Evolutionary conservation across 1,140 invertebrate species (phyloP), one percentile per base, ranked within the genome.

Genomic region (Monomorium pharaonis): DNA sequence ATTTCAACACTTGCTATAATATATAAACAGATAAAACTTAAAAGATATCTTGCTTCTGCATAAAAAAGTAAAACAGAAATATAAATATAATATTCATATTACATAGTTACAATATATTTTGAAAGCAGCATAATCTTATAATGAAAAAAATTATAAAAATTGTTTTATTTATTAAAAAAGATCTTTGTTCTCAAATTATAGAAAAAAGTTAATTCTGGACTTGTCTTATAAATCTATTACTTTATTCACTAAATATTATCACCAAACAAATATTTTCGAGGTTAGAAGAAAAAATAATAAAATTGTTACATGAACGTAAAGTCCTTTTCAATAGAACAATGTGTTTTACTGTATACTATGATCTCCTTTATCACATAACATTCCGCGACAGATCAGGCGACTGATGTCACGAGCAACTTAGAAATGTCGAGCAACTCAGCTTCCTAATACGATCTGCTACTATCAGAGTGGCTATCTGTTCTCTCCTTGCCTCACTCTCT

Each of bases 401-500:
- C 9, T 47, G 33, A 58, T 42, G 67, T 60, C 65, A 30, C n/a
- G 27, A 58, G 54, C 44, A 27, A 49, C 65, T 77, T 88, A 74
- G 56, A 88, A 85, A 74, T 18, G 81, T 88, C 87, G 63, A 67
- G 72, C 84, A 84, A 76, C 63, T 54, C 54, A 56, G 24, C 16
- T 33, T 86, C 12, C 42, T 88, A 88, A 88, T 75, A 44, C 44
- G 74, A 85, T 85, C 54, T 58, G 63, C 37, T 60, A 27, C 24
- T 88, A 54, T n/a, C 7, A 63, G 33, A 12, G 9, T 60, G 85
- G 69, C 85, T 91, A 90, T 90, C n/a, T n/a, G n/a, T n/a, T n/a
- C n/a, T n/a, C n/a, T 89, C 88, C 89, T 89, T 89, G 86, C 77
- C 85, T 87, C 88, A 89, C 87, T 85, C 56, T 81, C 18, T 88